Conservation (phyloP, 2,113 vertebrate species). For the Synodontis membranacea region DNA sequence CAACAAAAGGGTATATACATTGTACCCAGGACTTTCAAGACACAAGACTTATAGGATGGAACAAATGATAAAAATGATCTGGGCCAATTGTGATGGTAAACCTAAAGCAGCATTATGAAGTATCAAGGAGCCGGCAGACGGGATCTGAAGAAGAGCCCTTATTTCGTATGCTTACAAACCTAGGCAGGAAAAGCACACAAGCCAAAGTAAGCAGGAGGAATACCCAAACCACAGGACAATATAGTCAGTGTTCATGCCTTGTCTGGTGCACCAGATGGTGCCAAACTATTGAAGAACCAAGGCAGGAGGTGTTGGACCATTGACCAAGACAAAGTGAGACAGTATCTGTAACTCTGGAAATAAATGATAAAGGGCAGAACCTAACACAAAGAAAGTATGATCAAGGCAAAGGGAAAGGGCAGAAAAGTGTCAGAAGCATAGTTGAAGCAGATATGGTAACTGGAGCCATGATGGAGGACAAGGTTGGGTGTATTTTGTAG, state of each 20-base stretch:
- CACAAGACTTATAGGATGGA: background rate
- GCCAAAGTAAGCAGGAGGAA: background rate
- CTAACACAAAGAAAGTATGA: too few species aligned
- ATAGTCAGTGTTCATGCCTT: background rate
- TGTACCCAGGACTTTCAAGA: background rate
- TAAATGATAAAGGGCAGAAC: too few species aligned
- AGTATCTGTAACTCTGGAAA: background rate
- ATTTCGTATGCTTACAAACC: background rate
- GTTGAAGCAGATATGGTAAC: too few species aligned
- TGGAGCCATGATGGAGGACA: too few species aligned
- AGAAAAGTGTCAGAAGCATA: too few species aligned
- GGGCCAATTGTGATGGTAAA: background rate
- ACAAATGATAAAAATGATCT: too few species aligned
- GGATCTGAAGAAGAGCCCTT: background rate
- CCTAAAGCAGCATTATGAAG: background rate
- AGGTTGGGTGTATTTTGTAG: too few species aligned
- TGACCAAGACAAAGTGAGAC: background rate
- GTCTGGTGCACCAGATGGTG: background rate
- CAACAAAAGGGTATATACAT: background rate
- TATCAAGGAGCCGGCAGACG: background rate
- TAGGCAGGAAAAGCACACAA: background rate
- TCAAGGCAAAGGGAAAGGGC: too few species aligned
- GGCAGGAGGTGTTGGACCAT: background rate
- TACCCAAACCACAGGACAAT: too few species aligned
- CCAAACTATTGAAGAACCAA: background rate